phyloP scores from a whole-genome alignment of 1,140 invertebrate genomes.

The Archegozetes longisetosus region DNA sequence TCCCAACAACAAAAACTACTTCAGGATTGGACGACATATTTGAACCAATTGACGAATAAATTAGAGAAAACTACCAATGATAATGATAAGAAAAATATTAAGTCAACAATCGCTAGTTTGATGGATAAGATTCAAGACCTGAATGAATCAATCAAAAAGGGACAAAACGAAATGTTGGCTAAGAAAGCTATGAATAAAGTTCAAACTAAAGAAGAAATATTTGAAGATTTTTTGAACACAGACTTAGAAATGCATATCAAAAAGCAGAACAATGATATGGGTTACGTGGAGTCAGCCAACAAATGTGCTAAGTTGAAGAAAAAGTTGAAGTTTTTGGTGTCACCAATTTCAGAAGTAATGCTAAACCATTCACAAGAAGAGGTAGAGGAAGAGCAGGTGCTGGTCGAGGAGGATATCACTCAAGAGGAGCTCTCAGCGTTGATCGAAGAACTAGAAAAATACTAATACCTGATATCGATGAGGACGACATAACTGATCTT shows the following conservation, averaged over 20 bases:
- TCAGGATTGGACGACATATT: not conserved
- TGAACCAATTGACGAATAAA: not conserved
- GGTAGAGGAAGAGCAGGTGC: not conserved
- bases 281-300: not conserved
- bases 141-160: not conserved
- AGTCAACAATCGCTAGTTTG: not conserved
- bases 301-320: not conserved
- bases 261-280: not conserved
- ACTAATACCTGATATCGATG: slow-evolving; percentile 56
- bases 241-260: not conserved
- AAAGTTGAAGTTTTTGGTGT: not conserved
- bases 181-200: not conserved
- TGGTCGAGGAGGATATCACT: not conserved
- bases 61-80: not conserved
- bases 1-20: not conserved
- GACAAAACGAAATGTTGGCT: not conserved
- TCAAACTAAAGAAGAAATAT: not conserved
- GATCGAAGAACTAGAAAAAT: slow-evolving; percentile 64
- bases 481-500: slow-evolving; percentile 48
- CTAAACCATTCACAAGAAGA: not conserved
- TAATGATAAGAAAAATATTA: not conserved
- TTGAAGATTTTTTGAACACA: not conserved
- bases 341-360: not conserved
- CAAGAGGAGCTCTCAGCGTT: slow-evolving; percentile 31
- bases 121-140: not conserved